Evolutionary conservation across 2,888 invertebrate species (phyloP).

Genomic region (Andrena minutula): DNA sequence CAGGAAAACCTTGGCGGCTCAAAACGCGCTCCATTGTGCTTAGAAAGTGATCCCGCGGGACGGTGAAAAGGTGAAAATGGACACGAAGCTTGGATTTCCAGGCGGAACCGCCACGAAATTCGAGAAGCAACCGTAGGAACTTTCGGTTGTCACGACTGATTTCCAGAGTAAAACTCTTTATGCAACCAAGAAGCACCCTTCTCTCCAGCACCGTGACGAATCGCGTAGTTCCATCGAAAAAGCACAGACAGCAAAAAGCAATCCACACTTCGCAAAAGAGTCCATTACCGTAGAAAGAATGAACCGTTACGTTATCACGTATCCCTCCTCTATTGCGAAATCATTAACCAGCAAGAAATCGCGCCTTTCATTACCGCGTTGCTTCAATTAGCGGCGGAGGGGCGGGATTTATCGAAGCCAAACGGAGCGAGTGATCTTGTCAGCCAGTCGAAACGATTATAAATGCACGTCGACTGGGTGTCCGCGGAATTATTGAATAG

Average conservation of each 20-base stretch:
- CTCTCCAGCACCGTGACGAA: background rate
- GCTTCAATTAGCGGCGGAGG: slow-evolving; percentile 42
- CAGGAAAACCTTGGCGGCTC: slow-evolving; percentile 24
- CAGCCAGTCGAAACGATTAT: background rate
- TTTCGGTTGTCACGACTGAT: slow-evolving; percentile 59
- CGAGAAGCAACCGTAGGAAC: slow-evolving; percentile 39
- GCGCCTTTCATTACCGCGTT: slow-evolving; percentile 13
- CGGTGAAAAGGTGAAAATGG: slow-evolving; percentile 69
- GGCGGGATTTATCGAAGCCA: slow-evolving; percentile 30
- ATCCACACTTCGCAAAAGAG: slow-evolving; percentile 11
- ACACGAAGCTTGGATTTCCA: slow-evolving; percentile 58
- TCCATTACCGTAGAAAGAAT: background rate
- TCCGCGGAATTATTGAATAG: background rate
- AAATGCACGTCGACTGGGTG: no score
- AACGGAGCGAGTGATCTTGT: slow-evolving; percentile 1
- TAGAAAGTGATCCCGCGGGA: slow-evolving; percentile 67
- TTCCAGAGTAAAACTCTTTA: background rate
- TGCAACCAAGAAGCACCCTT: background rate
- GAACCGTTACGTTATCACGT: slow-evolving; percentile 3
- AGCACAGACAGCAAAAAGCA: background rate
- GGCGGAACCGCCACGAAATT: slow-evolving; percentile 59
- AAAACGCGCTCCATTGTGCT: slow-evolving; percentile 54
- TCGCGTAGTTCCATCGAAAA: slow-evolving; percentile 5
- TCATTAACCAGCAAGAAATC: slow-evolving; percentile 14
- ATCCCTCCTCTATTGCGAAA: background rate